Conservation (phyloP, 2,113 vertebrate species). For the Brachionichthys hirsutus region DNA sequence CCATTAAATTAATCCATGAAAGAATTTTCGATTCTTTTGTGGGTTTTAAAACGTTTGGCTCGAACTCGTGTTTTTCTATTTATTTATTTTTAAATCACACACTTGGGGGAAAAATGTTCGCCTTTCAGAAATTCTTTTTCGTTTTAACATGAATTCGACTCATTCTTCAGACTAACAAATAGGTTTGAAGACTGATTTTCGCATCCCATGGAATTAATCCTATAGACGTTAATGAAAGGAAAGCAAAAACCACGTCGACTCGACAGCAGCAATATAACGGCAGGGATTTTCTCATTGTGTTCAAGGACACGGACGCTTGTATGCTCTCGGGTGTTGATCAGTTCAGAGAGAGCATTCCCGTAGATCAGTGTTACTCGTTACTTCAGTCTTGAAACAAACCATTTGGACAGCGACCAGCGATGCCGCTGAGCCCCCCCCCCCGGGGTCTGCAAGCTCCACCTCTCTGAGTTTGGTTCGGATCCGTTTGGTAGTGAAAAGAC, state of each 20-base stretch:
- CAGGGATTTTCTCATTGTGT: background rate
- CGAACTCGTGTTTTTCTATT: background rate
- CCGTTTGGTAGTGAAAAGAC: too few species aligned
- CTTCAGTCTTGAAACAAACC: too few species aligned
- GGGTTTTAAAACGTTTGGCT: background rate
- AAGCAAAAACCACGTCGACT: background rate
- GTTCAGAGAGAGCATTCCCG: background rate
- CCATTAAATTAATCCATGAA: constrained; percentile 22
- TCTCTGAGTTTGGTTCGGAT: too few species aligned
- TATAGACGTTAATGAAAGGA: background rate
- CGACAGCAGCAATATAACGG: background rate
- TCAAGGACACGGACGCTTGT: constrained; percentile 1
- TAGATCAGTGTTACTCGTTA: background rate
- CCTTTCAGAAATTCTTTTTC: too few species aligned
- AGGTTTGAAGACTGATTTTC: background rate
- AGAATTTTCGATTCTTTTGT: constrained; percentile 6
- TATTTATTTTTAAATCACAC: too few species aligned
- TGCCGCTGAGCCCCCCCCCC: too few species aligned
- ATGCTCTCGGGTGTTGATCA: too few species aligned
- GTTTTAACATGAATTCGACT: too few species aligned
- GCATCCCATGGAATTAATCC: background rate
- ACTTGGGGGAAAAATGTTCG: too few species aligned
- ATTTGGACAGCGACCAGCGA: too few species aligned
- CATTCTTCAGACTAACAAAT: background rate
- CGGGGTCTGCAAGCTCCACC: too few species aligned